Conservation (phyloP, 2,797 vertebrate genomes). For the Threskiornis aethiopicus region DNA sequence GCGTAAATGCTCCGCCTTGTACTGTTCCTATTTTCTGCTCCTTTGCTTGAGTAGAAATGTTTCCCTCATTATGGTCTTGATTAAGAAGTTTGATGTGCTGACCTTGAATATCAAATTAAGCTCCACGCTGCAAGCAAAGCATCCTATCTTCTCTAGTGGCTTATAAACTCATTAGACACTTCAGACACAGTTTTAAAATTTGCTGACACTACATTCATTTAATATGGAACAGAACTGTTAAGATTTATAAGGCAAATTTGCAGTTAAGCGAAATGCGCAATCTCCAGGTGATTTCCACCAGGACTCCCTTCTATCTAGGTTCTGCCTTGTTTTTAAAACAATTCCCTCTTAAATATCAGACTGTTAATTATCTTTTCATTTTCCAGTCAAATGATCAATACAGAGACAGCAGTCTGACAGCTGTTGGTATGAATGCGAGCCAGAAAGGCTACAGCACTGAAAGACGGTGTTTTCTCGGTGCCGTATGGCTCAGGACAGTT, state of each 20-base stretch:
- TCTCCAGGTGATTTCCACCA: constrained; percentile 33
- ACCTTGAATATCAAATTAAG: constrained; percentile 65
- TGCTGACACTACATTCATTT: constrained; percentile 46
- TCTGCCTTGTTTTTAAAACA: neutral
- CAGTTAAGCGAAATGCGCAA: neutral
- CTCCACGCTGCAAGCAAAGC: constrained; percentile 54
- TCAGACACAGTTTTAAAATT: constrained; percentile 37
- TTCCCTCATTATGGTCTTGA: constrained; percentile 48
- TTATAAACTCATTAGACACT: constrained; percentile 64
- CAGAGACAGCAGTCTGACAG: neutral
- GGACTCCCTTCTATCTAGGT: neutral
- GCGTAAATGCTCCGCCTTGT: neutral
- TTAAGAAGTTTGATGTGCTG: constrained; percentile 59
- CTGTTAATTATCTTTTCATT: neutral
- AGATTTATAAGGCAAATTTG: constrained; percentile 31
- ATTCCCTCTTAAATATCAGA: neutral
- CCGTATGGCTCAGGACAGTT: neutral
- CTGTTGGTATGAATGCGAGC: neutral
- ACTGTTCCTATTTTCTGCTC: neutral
- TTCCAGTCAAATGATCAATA: constrained; percentile 14
- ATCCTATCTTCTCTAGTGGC: constrained; percentile 57
- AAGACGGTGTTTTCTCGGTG: neutral
- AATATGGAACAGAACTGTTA: neutral
- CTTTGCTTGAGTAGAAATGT: neutral
- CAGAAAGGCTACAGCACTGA: neutral